phyloP scores from a whole-genome alignment of 2,113 vertebrate genomes.

The Elephas maximus region DNA sequence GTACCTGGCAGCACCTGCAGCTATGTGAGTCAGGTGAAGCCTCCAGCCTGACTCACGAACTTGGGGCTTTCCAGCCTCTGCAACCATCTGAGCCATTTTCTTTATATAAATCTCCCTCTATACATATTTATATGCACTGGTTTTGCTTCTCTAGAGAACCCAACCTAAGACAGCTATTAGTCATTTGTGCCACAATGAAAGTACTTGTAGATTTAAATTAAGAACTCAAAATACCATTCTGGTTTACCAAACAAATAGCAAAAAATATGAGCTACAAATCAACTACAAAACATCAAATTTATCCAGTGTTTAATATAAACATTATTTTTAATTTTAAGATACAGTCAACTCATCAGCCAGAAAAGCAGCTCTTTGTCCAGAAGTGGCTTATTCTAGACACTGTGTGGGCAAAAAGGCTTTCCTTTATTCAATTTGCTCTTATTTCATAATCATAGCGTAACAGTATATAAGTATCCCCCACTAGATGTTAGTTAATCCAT shows the following conservation, averaged over 20 bases:
- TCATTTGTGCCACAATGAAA: background rate
- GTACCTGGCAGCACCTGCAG: no score
- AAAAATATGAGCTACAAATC: background rate
- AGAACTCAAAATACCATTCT: background rate
- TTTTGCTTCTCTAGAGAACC: no score
- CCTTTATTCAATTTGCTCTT: background rate
- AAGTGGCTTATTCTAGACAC: background rate
- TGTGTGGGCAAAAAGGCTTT: background rate
- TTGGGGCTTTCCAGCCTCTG: no score
- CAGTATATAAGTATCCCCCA: background rate
- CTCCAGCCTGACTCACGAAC: no score
- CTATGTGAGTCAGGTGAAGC: no score
- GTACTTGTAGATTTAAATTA: background rate
- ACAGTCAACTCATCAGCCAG: background rate
- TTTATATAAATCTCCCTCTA: no score
- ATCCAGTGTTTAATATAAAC: background rate
- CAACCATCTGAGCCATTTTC: no score
- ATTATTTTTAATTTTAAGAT: conserved; percentile 22
- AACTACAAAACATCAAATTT: background rate
- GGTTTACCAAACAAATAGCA: background rate
- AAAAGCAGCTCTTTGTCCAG: background rate
- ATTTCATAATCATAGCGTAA: background rate
- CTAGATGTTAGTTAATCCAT: background rate
- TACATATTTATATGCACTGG: no score
- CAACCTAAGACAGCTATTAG: background rate